Conservation (phyloP, 2,888 invertebrate species). For the Clostera curtula region DNA sequence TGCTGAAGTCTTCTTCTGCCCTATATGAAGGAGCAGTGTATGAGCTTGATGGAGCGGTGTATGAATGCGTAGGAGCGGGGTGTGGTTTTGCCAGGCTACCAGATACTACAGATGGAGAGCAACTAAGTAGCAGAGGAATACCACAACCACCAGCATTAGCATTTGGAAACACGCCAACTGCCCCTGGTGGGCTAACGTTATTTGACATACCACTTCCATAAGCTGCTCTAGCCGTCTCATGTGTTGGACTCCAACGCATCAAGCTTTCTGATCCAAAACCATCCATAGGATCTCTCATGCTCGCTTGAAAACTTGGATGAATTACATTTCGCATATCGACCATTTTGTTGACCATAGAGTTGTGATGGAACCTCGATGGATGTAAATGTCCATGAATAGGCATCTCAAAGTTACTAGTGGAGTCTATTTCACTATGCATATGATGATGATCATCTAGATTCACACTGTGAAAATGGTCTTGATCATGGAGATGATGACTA, state of each 20-base stretch:
- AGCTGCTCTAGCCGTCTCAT: constrained; percentile 33
- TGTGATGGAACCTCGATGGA: constrained; percentile 11
- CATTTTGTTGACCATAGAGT: constrained; percentile 27
- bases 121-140: constrained; percentile 58
- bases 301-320: constrained; percentile 28
- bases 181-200: constrained; percentile 23
- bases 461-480: constrained; percentile 5
- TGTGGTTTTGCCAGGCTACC: constrained; percentile 49
- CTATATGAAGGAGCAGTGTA: constrained; percentile 44
- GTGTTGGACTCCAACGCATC: constrained; percentile 37
- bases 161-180: constrained; percentile 55
- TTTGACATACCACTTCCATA: constrained; percentile 30
- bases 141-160: constrained; percentile 56
- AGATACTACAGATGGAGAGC: constrained; percentile 54
- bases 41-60: constrained; percentile 15
- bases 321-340: constrained; percentile 31
- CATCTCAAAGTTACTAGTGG: constrained; percentile 10
- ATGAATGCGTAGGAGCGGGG: too few relatives aligned
- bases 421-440: constrained; percentile 5
- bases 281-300: constrained; percentile 35
- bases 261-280: constrained; percentile 25
- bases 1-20: constrained; percentile 40
- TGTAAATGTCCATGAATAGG: constrained; percentile 8
- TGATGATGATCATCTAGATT: constrained; percentile 2
- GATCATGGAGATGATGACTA: constrained; percentile 10